Base-by-base conservation (phyloP, 1,140 invertebrate species). In the Spodoptera litura region DNA sequence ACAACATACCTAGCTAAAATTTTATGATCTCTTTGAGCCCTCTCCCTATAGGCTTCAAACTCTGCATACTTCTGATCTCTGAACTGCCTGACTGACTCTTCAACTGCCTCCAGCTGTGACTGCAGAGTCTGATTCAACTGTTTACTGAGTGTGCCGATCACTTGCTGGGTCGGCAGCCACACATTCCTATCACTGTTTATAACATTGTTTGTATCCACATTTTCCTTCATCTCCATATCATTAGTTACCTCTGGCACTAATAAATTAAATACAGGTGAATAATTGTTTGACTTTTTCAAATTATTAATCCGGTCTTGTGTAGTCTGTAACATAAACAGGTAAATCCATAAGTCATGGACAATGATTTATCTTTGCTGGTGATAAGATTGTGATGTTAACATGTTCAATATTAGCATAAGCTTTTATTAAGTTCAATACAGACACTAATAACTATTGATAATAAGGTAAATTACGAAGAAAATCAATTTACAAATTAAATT, bases 21-120 rank as follows among this genome's bases (percentile, higher is more conserved):
- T 88, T 93, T 93, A 85, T 94, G 94, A 88, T 95, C 94, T 68
- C 87, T 91, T 71, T 95, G 93, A 82, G 94, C 94, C 82, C 83
- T 90, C 78, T 94, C 93, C 88, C 87, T 93, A 83, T 91, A 95
- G 25, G 90, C 89, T 81, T 95, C 93, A 89, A 91, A 94, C 49
- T 95, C 94, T 51, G 90, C 91, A 89, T 93, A 94, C 83, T 95
- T 94, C 75, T 94, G 91, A 78, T 95, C 94, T 85, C 89, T 88
- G 81, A 93, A 95, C 58, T 94, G 90, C 66, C 92, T 88, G 2
- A 95, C 90, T n/a, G 89, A 87, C 76, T 95, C 94, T 62, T 95
- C 93, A 38, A 95, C 86, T 5, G 88, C 89, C 77, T 94, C 93
- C 13, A 94, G 81, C 74, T 93, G 87, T 49, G 89, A 88, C 78